Evolutionary conservation across 1,140 invertebrate genomes (phyloP).

Genomic region (Seison nebaliae): DNA sequence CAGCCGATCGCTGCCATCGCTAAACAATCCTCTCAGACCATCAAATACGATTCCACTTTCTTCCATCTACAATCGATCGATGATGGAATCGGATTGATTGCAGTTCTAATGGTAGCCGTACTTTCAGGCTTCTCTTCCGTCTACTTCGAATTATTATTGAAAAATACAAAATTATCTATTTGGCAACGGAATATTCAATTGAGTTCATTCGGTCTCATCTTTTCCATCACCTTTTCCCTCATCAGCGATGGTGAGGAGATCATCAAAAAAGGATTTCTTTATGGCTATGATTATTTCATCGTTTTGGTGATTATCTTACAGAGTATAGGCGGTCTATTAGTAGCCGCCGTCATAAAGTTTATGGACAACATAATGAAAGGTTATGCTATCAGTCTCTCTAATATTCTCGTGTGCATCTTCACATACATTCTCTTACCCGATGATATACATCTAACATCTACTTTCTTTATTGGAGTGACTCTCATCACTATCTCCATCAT

Average conservation of each 20-base stretch:
- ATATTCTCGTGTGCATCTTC: conserved; percentile 12
- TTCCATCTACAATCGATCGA: neutral
- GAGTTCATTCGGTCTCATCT: conserved; percentile 21
- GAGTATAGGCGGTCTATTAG: conserved; percentile 28
- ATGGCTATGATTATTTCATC: conserved; percentile 29
- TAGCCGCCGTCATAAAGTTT: conserved; percentile 33
- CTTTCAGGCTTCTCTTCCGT: conserved; percentile 95
- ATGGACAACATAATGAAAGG: conserved; percentile 32
- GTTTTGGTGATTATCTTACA: conserved; percentile 29
- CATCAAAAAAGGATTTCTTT: conserved; percentile 32
- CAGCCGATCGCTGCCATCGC: no score
- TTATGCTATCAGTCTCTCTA: conserved; percentile 13
- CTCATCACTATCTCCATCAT: no score
- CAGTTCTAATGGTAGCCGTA: conserved; percentile 63
- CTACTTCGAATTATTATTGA: conserved; percentile 96
- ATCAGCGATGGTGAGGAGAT: conserved; percentile 30
- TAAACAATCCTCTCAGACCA: no score
- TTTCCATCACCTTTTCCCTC: conserved; percentile 29
- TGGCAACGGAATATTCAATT: conserved; percentile 44
- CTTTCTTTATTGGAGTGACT: no score
- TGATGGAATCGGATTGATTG: conserved; percentile 47
- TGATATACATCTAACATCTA: no score
- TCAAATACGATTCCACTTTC: conserved; percentile 3
- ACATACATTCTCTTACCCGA: no score
- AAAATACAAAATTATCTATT: conserved; percentile 54